These are phyloP conservation scores for Choloepus didactylus DNA, from an alignment of 2,797 vertebrate species.

Conservation along the genomic window DNA sequence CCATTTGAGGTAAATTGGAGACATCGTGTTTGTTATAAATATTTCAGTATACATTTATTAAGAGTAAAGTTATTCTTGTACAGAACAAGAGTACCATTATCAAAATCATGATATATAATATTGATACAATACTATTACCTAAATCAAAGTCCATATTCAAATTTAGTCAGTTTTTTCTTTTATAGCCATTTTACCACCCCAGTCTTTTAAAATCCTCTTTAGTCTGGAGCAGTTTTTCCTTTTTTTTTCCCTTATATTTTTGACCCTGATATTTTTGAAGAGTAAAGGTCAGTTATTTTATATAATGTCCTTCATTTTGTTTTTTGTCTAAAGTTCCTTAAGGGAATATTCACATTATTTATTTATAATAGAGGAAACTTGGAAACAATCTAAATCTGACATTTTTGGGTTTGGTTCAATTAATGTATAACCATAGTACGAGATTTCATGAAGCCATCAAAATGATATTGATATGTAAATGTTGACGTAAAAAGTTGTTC, in stretches of 20 bases:
- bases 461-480: background rate
- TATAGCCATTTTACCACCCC: background rate
- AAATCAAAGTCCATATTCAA: background rate
- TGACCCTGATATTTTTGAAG: background rate
- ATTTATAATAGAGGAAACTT: constrained; percentile 3
- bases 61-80: background rate
- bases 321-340: constrained; percentile 12
- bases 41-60: background rate
- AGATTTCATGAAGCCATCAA: background rate
- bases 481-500: constrained; percentile 5
- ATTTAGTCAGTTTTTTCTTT: background rate
- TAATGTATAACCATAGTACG: background rate
- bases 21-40: background rate
- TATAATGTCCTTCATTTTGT: background rate
- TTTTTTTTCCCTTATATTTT: constrained; percentile 47
- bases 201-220: background rate
- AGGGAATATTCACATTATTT: constrained; percentile 41
- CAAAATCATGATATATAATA: background rate
- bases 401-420: constrained; percentile 24
- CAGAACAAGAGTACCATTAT: too few relatives aligned
- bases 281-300: background rate
- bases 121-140: background rate
- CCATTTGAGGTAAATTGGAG: background rate
- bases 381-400: background rate
- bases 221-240: background rate